These are phyloP conservation scores for Thalassophryne amazonica DNA, from an alignment of 2,797 vertebrate species.

Conservation along the genomic window DNA sequence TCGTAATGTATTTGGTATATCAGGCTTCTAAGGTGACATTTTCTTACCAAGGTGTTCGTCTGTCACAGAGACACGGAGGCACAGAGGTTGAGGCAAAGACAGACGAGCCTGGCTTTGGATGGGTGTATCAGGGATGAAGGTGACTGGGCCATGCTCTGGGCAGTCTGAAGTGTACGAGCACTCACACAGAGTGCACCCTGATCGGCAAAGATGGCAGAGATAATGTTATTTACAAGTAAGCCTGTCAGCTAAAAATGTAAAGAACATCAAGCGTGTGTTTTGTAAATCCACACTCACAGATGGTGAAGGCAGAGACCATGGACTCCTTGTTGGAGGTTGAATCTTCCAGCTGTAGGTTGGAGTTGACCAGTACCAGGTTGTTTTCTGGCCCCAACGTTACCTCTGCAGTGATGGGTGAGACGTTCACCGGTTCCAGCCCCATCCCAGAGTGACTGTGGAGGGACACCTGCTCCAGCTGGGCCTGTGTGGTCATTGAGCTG, in stretches of 20 bases:
- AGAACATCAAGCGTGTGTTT: too few species aligned
- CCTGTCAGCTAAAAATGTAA: background rate
- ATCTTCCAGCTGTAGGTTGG: slow-evolving; percentile 91
- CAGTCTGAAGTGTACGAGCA: slow-evolving; percentile 94
- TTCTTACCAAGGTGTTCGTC: slow-evolving; percentile 88
- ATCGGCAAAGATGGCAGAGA: slow-evolving; percentile 30
- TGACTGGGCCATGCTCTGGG: slow-evolving; percentile 94
- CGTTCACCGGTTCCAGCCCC: slow-evolving; percentile 90
- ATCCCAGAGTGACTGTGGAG: slow-evolving; percentile 91
- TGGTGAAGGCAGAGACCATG: slow-evolving; percentile 90
- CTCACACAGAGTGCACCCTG: slow-evolving; percentile 97
- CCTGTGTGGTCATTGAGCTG: slow-evolving; percentile 83
- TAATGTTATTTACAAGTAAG: background rate
- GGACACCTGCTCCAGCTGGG: slow-evolving; percentile 85
- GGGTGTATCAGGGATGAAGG: slow-evolving; percentile 90
- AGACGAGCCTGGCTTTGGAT: slow-evolving; percentile 94
- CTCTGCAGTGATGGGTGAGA: slow-evolving; percentile 92
- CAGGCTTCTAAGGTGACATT: background rate
- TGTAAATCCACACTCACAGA: slow-evolving; percentile 86
- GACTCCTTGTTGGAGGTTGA: slow-evolving; percentile 95
- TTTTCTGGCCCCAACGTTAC: slow-evolving; percentile 91
- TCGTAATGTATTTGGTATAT: background rate
- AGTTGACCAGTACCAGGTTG: slow-evolving; percentile 91
- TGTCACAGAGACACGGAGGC: slow-evolving; percentile 87
- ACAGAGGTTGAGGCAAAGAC: slow-evolving; percentile 90